Conservation (phyloP, 2,888 invertebrate genomes). For the Microctonus aethiopoides region DNA sequence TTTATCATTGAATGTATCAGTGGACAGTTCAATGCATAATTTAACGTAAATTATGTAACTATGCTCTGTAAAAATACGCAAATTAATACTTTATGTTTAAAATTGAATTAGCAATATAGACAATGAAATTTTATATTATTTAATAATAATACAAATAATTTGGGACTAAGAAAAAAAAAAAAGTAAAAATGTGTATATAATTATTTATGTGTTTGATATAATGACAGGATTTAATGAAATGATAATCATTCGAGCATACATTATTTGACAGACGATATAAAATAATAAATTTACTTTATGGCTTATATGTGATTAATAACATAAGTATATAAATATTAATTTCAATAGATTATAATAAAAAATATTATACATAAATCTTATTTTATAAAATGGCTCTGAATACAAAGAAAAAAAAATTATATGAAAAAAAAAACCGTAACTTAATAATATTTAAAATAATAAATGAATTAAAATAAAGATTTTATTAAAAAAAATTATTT, state of each 20-base stretch:
- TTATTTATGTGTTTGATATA: conserved; percentile 4
- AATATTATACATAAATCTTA: conserved; percentile 26
- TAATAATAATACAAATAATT: conserved; percentile 3
- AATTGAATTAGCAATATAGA: not conserved
- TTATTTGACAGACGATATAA: conserved; percentile 10
- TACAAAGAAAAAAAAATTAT: conserved; percentile 13
- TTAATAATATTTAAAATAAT: not conserved
- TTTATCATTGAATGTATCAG: conserved; percentile 26
- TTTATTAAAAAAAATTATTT: conserved; percentile 25
- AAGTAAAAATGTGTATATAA: not conserved
- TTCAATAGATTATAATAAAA: conserved; percentile 28
- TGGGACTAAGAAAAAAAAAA: not conserved
- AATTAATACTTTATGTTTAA: not conserved
- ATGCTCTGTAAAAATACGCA: conserved; percentile 36
- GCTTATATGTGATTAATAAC: conserved; percentile 27
- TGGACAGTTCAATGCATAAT: conserved; percentile 17
- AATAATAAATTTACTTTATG: conserved; percentile 24
- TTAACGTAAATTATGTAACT: conserved; percentile 10
- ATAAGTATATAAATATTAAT: conserved; percentile 28
- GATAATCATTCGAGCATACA: conserved; percentile 8
- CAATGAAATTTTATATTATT: not conserved
- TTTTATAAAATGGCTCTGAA: conserved; percentile 26
- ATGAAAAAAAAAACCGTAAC: conserved; percentile 1
- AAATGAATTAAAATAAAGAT: conserved; percentile 20
- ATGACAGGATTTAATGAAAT: conserved; percentile 57